Evolutionary conservation across 2,888 invertebrate genomes (phyloP), one percentile per base, ranked within the genome.

Genomic region (Lamellibrachia satsuma): DNA sequence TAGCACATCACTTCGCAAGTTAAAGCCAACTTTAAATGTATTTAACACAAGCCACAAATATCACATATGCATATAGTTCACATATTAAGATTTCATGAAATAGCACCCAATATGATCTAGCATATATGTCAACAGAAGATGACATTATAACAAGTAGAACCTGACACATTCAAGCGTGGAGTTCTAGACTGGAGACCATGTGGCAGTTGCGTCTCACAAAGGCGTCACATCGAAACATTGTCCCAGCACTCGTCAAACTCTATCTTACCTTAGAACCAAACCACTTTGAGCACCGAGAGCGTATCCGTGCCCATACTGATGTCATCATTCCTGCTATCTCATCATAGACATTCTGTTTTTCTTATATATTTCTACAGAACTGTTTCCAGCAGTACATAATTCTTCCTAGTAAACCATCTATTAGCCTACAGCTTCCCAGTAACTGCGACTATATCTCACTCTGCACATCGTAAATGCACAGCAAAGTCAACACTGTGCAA

Each of bases 241-340:
- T 11, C 57, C 57, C 15, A 3, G 57, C 15, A 57, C 57, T 57
- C 8, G 15, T 22, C 22, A 75, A 75, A 75, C n/a, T 75, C 75
- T 75, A 75, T n/a, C 15, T 75, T 75, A 75, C 75, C 75, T 75
- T 75, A 75, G 75, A n/a, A 75, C 75, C 75, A 75, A 75, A 75
- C 75, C 75, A 75, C 22, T n/a, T 15, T 22, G 75, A 75, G 75
- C 15, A 22, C n/a, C 22, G 75, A 75, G 75, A 75, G 22, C 22
- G 75, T 75, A 75, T 75, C 75, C 75, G 11, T 75, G 75, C 75
- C 75, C 75, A 75, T 0, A 75, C 22, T 22, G 75, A 75, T 22
- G 75, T 75, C 75, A 75, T 75, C n/a, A 15, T 75, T 75, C 75
- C 15, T 1, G 75, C 75, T 22, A 22, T 15, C 75, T 22, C 75